Evolutionary conservation across 2,888 invertebrate genomes (phyloP), one percentile per base, ranked within the genome.

Genomic region (Choristoneura rosaceana): DNA sequence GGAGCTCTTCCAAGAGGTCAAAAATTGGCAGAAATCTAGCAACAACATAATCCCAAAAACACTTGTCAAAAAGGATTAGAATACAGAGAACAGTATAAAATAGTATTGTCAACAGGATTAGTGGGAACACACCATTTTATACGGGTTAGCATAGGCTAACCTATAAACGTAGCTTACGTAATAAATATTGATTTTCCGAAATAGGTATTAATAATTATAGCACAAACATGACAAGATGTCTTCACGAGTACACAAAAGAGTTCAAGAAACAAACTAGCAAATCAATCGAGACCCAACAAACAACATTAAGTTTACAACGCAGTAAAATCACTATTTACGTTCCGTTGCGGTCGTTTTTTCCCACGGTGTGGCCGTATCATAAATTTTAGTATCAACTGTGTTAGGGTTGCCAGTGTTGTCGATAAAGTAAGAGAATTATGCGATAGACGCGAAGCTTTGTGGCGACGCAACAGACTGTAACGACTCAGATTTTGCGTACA

Each of bases 381-480:
- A 87, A 87, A 87, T 88, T 86, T 81, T 79, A 80, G 70, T 74
- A 76, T 77, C 76, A 70, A 73, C 58, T 73, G 73, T 68, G 55
- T 63, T 43, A 74, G 73, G 70, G 74, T 62, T 74, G 69, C 61
- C 70, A 66, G 4, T 55, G 55, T 12, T 38, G 38, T 5, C 38
- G 10, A 17, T 74, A 70, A 67, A 74, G 34, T 9, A n/a, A 64
- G 17, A 43, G 33, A 14, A 34, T 69, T 60, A 69, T 47, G 47
- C 34, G 71, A 71, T 62, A 52, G 47, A 15, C n/a, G 41, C 62
- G 67, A 41, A 38, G 58, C 45, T 67, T 25, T 45, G 58, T 45
- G 47, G n/a, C 25, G 43, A 43, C 43, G 43, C 12, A 3, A 15
- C n/a, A n/a, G 14, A 1, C n/a, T 50, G n/a, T n/a, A 7, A n/a